Base-by-base conservation (phyloP, 2,113 vertebrate genomes). In the Rallus limicola region DNA sequence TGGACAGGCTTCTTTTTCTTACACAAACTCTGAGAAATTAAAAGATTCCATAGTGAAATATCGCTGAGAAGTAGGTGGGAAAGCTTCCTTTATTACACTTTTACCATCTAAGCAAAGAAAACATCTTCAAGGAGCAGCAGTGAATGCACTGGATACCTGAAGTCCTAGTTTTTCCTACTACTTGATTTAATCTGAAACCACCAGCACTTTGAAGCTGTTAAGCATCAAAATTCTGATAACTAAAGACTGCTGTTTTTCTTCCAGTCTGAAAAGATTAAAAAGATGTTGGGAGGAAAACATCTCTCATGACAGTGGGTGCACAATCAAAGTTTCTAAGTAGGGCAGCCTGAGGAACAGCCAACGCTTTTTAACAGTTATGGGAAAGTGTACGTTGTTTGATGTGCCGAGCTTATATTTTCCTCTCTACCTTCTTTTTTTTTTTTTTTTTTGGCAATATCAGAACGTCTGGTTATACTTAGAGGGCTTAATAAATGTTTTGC, bases 241-340 rank as follows among this genome's bases (percentile, higher is more conserved):
- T 93, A 74, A 95, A 81, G 89, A 82, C 87, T 93, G 65, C 90
- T 96, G 88, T 74, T 97, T 96, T 96, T 84, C 88, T 91, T 63
- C 59, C 20, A 79, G 79, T 84, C 86, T 95, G 88, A 92, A 94
- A 96, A 97, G 96, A 96, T 96, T 95, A 96, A 97, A 96, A 96
- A 95, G 82, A 86, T 80, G 56, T 53, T 80, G 91, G 94, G 93
- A 88, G 60, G 90, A 95, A 96, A 96, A 92, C 92, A 94, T 93
- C 67, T 88, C 81, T 93, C 68, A 29, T 96, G 95, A 91, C 95
- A 95, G 95, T 88, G 88, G 84, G 82, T 93, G 74, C 83, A 82
- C 97, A 97, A 88, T 95, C 84, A 86, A 97, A 96, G 93, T 92
- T 95, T 91, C 86, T 97, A 95, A 93, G 92, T 96, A 97, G 97